These are phyloP conservation scores for Labeo rohita DNA, from an alignment of 2,113 vertebrate species.

Conservation along the genomic window DNA sequence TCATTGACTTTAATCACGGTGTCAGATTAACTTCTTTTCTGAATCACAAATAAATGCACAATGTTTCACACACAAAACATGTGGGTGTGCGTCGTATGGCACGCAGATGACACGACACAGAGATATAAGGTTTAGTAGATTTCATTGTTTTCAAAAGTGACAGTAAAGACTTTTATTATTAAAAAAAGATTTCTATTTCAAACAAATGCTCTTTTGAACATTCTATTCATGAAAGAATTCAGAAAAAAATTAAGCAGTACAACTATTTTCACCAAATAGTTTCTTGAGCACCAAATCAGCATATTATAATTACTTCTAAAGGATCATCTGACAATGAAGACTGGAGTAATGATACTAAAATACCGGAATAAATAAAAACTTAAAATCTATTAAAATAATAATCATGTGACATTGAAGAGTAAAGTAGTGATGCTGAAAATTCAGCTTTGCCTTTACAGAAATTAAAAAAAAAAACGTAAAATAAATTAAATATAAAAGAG, in stretches of 20 bases:
- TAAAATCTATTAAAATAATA: background rate
- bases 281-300: background rate
- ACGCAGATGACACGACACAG: background rate
- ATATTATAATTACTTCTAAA: background rate
- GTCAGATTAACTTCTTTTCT: background rate
- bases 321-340: background rate
- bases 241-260: background rate
- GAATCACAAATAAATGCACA: background rate
- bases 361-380: background rate
- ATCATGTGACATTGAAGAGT: no score
- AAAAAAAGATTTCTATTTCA: background rate
- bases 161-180: background rate
- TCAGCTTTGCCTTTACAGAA: no score
- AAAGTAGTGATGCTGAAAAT: no score
- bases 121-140: no score
- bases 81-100: background rate
- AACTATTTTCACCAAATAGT: background rate
- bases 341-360: background rate
- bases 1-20: constrained; percentile 28
- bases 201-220: background rate
- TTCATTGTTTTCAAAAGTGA: background rate
- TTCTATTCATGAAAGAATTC: background rate
- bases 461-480: no score
- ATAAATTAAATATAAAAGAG: no score
- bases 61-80: background rate